These are phyloP conservation scores for Myoxocephalus aenaeus DNA, from an alignment of 2,797 vertebrate species.

Conservation along the genomic window DNA sequence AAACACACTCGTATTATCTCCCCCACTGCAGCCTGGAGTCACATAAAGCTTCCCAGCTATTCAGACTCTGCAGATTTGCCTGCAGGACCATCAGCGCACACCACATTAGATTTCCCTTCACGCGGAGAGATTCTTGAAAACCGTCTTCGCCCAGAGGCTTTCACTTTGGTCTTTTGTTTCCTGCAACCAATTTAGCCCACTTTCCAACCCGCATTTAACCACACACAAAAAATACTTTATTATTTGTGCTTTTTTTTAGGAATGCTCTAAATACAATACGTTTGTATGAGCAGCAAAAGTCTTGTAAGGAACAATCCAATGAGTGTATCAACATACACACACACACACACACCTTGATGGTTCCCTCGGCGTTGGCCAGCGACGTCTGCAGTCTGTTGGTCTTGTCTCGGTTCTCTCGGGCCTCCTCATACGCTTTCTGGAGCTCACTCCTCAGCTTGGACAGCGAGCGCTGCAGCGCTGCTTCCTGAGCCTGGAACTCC, in stretches of 20 bases:
- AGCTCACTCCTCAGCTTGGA: constrained; percentile 94
- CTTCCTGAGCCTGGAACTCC: constrained; percentile 96
- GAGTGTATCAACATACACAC: neutral
- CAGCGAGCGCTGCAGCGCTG: constrained; percentile 91
- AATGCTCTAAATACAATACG: neutral
- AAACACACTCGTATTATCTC: neutral
- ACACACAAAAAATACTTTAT: neutral
- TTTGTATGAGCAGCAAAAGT: neutral
- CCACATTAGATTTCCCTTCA: constrained; percentile 44
- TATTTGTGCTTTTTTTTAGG: neutral
- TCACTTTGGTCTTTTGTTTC: constrained; percentile 46
- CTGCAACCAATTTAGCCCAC: constrained; percentile 31
- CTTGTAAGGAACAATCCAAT: neutral
- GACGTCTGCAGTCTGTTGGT: constrained; percentile 94
- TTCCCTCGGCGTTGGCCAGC: constrained; percentile 91
- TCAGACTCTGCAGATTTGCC: constrained; percentile 24
- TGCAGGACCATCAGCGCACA: constrained; percentile 47
- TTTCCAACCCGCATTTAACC: constrained; percentile 15
- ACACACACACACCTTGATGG: constrained; percentile 86
- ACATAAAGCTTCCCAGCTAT: constrained; percentile 1
- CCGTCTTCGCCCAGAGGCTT: constrained; percentile 32
- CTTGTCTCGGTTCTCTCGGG: constrained; percentile 91
- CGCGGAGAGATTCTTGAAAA: constrained; percentile 35
- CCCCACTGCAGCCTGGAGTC: constrained; percentile 14
- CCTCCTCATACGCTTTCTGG: constrained; percentile 96